Conservation (phyloP, 2,888 invertebrate species). For the Hyposoter didymator region DNA sequence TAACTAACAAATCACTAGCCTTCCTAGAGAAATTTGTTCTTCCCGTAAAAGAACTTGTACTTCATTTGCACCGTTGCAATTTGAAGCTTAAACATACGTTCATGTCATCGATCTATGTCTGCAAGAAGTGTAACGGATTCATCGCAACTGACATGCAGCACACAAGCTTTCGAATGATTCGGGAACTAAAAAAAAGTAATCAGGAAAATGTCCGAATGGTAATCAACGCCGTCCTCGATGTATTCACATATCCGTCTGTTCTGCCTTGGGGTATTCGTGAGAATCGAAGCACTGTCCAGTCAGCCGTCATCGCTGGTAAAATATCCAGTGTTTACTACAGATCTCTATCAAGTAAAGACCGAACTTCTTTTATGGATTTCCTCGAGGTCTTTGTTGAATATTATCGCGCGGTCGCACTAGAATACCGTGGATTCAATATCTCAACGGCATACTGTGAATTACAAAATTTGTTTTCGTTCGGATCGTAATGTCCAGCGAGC, state of each 20-base stretch:
- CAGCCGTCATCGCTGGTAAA: neutral
- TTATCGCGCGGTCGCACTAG: neutral
- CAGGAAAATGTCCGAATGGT: neutral
- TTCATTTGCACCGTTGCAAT: neutral
- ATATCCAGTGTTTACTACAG: neutral
- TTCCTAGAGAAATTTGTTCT: neutral
- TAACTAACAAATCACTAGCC: neutral
- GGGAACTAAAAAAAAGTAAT: slow-evolving; percentile 2
- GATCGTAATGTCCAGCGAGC: neutral
- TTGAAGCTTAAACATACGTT: neutral
- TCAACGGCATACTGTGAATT: slow-evolving; percentile 1
- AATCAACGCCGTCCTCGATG: neutral
- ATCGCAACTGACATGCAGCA: neutral
- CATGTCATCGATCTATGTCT: neutral
- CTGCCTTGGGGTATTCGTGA: neutral
- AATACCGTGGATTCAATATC: slow-evolving; percentile 1
- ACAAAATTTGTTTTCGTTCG: neutral
- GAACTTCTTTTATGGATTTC: slow-evolving; percentile 1
- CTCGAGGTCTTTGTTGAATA: neutral
- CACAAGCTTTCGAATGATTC: neutral
- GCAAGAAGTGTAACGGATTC: neutral
- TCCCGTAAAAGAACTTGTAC: neutral
- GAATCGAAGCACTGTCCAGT: neutral
- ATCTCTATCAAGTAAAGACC: neutral
- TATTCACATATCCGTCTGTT: neutral